Conservation (phyloP, 2,113 vertebrate genomes). For the Microtus montanus region DNA sequence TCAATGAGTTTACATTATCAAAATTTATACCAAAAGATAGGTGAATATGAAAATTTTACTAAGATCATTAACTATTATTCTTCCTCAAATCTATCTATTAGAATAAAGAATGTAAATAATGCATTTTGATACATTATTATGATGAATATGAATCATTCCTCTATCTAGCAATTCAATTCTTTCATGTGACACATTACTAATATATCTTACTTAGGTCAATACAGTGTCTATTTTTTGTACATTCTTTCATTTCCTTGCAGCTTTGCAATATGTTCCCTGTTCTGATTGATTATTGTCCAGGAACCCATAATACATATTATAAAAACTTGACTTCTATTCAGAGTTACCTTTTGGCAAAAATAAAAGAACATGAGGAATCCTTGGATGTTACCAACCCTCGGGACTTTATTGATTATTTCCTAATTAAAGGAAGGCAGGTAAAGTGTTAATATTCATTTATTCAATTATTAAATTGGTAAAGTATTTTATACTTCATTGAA, state of each 20-base stretch:
- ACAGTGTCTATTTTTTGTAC: neutral
- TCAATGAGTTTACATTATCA: neutral
- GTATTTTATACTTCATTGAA: too few species aligned
- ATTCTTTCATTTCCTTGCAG: neutral
- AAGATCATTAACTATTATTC: neutral
- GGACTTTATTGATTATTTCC: too few species aligned
- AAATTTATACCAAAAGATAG: neutral
- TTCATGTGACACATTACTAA: neutral
- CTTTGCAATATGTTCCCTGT: neutral
- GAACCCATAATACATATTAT: too few species aligned
- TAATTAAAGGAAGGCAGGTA: too few species aligned
- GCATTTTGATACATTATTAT: neutral
- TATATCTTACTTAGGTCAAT: neutral
- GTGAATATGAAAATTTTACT: neutral
- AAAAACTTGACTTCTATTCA: too few species aligned
- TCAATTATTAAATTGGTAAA: too few species aligned
- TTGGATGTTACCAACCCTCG: too few species aligned
- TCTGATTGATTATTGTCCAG: too few species aligned
- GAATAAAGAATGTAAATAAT: neutral
- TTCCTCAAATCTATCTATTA: neutral
- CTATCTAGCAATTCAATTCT: too few species aligned
- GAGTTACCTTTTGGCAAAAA: too few species aligned
- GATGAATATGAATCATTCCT: neutral
- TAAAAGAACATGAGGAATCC: too few species aligned
- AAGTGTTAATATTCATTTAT: too few species aligned